phyloP scores from a whole-genome alignment of 1,140 invertebrate genomes.

The Calosoma granatense region DNA sequence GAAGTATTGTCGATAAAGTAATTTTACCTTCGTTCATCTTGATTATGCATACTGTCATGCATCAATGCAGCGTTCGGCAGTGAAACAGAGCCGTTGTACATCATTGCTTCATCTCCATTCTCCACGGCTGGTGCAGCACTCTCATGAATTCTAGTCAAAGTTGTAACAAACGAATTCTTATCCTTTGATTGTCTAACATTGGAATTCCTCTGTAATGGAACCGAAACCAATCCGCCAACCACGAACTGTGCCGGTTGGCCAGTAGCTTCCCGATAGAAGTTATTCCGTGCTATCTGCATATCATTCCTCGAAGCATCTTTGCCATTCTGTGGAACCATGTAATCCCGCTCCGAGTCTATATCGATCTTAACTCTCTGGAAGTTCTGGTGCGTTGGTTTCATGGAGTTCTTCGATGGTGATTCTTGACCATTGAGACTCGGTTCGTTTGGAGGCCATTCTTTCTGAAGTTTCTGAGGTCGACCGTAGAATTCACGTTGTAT shows the following conservation, averaged over 20 bases:
- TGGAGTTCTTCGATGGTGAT: slow-evolving; percentile 24
- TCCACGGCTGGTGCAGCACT: slow-evolving; percentile 36
- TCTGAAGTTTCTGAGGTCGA: slow-evolving; percentile 61
- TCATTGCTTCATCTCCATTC: slow-evolving; percentile 1
- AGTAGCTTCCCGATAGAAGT: slow-evolving; percentile 21
- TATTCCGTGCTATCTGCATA: slow-evolving; percentile 17
- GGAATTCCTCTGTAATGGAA: slow-evolving; percentile 16
- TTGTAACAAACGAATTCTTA: slow-evolving; percentile 45
- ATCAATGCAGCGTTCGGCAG: slow-evolving; percentile 33
- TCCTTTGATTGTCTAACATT: slow-evolving; percentile 24
- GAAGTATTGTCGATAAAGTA: background rate
- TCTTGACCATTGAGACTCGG: slow-evolving; percentile 21
- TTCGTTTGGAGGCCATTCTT: slow-evolving; percentile 56
- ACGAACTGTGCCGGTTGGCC: background rate
- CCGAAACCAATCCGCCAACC: slow-evolving; percentile 18
- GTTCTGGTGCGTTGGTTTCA: slow-evolving; percentile 34
- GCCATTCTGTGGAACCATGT: slow-evolving; percentile 14
- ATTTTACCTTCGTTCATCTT: slow-evolving; percentile 2
- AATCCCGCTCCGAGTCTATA: slow-evolving; percentile 31
- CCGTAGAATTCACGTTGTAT: slow-evolving; percentile 65
- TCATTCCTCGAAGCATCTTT: slow-evolving; percentile 5
- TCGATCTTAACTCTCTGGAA: slow-evolving; percentile 36
- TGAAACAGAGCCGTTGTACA: slow-evolving; percentile 29
- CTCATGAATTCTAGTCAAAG: slow-evolving; percentile 52
- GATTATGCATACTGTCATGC: slow-evolving; percentile 12